Conservation (phyloP, 2,113 vertebrate species). For the Erinaceus europaeus region DNA sequence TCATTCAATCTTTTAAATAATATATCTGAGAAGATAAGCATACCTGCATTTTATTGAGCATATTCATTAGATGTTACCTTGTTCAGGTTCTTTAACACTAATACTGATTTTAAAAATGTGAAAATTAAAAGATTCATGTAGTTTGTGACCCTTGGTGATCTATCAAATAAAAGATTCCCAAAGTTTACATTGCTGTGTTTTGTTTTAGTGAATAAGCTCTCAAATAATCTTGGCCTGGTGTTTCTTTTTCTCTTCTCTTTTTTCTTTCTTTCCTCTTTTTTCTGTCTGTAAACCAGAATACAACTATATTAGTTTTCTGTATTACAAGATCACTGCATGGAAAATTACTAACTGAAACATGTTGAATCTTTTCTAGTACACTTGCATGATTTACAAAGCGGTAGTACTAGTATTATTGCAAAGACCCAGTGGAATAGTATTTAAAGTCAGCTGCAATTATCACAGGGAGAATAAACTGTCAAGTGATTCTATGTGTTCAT, state of each 20-base stretch:
- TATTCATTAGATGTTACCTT: neutral
- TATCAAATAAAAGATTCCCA: neutral
- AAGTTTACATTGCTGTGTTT: neutral
- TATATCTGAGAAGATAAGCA: neutral
- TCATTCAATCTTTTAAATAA: no score
- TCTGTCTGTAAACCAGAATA: neutral
- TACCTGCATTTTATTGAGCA: neutral
- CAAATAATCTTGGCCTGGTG: neutral
- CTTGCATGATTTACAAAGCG: neutral
- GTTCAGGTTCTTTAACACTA: neutral
- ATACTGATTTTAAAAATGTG: neutral
- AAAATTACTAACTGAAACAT: neutral
- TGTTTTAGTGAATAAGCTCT: neutral
- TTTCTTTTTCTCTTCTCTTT: neutral
- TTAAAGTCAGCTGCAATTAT: neutral
- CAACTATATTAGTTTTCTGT: neutral
- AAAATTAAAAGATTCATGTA: neutral
- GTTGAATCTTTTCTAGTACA: neutral
- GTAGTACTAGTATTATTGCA: neutral
- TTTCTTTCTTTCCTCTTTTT: no score
- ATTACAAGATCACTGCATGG: neutral
- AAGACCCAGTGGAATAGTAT: neutral
- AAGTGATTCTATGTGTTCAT: neutral
- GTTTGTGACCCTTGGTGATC: neutral
- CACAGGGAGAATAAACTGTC: neutral